Evolutionary conservation across 2,888 invertebrate species (phyloP), one percentile per base, ranked within the genome.

Genomic region (Drosophila bunnanda): DNA sequence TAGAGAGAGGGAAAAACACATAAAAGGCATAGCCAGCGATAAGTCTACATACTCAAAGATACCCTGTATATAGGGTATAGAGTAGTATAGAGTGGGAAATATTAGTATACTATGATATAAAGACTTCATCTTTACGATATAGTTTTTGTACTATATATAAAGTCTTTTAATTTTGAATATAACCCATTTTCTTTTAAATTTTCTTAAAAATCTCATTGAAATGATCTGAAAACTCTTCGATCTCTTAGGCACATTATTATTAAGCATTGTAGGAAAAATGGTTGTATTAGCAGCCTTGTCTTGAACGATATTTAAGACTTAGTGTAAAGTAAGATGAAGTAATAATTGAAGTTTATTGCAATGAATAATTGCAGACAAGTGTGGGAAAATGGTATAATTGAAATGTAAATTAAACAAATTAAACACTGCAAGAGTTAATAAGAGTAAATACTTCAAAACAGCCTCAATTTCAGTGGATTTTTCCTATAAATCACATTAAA

Each of bases 1-100:
- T 65, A 58, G 71, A 54, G 62, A 28, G 61, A 53, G 34, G 44
- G 59, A 59, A 65, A 65, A 28, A 71, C 50, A 70, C 62, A 70
- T 34, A 53, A 36, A 65, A n/a, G 54, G 55, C 48, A 62, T 32
- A 3, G 1, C 4, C 2, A 12, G n/a, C 10, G 3, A 22, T 22
- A 4, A 52, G 15, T n/a, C n/a, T 68, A 30, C 52, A 10, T 20
- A 48, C 12, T 20, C 4, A 10, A 5, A 15, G n/a, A 38, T 53
- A 64, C 66, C 44, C 53, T 66, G 15, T 25, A 39, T 7, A 46
- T 3, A 25, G 7, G 53, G 2, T 10, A n/a, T n/a, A n/a, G n/a
- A n/a, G n/a, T n/a, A n/a, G n/a, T 53, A 36, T 7, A 25, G 25
- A 17, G 30, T 8, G 17, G 8, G 13, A 32, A 17, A 48, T 13